Percentiles rank a stretch among this genome's conserved stretches.
Conservation (phyloP, 2,888 invertebrate species). For the Teleogryllus oceanicus region DNA sequence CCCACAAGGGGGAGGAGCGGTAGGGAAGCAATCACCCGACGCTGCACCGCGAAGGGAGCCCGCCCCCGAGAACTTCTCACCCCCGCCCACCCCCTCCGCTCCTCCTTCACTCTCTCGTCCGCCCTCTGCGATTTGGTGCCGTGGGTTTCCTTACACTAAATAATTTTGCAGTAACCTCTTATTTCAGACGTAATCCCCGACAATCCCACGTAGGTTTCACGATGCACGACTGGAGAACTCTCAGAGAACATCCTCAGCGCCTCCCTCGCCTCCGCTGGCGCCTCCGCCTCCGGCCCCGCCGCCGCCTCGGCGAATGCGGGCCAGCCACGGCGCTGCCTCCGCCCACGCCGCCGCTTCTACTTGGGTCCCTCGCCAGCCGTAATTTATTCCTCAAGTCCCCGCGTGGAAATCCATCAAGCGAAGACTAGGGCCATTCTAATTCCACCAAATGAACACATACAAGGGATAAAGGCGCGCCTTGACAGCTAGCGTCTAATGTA, state of each 20-base stretch:
- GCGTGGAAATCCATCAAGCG: slow-evolving; percentile 32
- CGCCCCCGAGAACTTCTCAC: neutral
- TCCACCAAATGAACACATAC: slow-evolving; percentile 32
- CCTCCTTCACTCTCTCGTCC: neutral
- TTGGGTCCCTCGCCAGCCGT: slow-evolving; percentile 19
- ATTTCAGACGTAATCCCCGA: slow-evolving; percentile 10
- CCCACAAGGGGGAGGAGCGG: neutral
- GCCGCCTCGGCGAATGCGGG: neutral
- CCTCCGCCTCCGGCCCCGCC: neutral
- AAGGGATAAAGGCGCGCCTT: slow-evolving; percentile 28
- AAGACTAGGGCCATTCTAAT: slow-evolving; percentile 26
- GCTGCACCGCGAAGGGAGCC: neutral
- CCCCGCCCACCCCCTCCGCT: neutral
- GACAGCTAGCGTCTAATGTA: slow-evolving; percentile 18
- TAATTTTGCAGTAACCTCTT: slow-evolving; percentile 18
- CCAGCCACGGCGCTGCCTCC: neutral
- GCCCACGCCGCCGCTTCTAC: neutral
- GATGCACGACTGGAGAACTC: slow-evolving; percentile 18
- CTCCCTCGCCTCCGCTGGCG: neutral
- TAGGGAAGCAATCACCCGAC: slow-evolving; percentile 1
- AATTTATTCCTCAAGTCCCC: slow-evolving; percentile 33
- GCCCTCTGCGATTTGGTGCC: neutral
- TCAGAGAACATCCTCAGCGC: neutral
- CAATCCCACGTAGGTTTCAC: slow-evolving; percentile 18
- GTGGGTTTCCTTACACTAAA: slow-evolving; percentile 18